These are phyloP conservation scores for Portevinia maculata DNA, from an alignment of 2,888 invertebrate genomes.

Conservation along the genomic window DNA sequence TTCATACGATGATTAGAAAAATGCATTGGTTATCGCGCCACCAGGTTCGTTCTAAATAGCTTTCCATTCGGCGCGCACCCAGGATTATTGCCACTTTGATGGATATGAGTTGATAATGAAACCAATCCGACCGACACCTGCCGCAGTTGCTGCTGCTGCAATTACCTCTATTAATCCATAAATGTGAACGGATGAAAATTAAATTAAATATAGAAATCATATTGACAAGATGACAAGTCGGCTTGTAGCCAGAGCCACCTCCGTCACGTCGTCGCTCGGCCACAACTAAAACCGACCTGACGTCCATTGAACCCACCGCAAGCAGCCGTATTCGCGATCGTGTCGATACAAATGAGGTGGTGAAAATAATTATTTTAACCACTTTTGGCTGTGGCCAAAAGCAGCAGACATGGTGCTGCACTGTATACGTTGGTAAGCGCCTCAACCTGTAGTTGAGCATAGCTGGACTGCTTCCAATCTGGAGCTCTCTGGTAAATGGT, in stretches of 20 bases:
- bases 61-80: constrained; percentile 6
- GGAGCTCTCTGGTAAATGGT: constrained; percentile 7
- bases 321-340: constrained; percentile 22
- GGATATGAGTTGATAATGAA: constrained; percentile 39
- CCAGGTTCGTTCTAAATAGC: constrained; percentile 37
- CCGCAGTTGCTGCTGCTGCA: neutral
- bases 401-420: constrained; percentile 1
- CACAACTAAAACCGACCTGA: constrained; percentile 3
- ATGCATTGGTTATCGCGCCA: constrained; percentile 41
- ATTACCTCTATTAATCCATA: constrained; percentile 10
- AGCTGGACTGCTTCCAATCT: constrained; percentile 19
- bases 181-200: constrained; percentile 13
- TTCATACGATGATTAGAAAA: constrained; percentile 46
- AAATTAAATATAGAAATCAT: constrained; percentile 52
- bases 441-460: constrained; percentile 2
- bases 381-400: constrained; percentile 30
- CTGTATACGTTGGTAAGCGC: constrained; percentile 21
- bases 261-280: constrained; percentile 15
- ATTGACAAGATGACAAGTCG: constrained; percentile 44
- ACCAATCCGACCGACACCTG: constrained; percentile 29
- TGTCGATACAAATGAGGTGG: constrained; percentile 46
- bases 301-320: constrained; percentile 39
- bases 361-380: constrained; percentile 48
- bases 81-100: constrained; percentile 39
- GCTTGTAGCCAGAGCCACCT: neutral